Evolutionary conservation across 2,888 invertebrate species (phyloP).

Genomic region (Sepioteuthis lessoniana): DNA sequence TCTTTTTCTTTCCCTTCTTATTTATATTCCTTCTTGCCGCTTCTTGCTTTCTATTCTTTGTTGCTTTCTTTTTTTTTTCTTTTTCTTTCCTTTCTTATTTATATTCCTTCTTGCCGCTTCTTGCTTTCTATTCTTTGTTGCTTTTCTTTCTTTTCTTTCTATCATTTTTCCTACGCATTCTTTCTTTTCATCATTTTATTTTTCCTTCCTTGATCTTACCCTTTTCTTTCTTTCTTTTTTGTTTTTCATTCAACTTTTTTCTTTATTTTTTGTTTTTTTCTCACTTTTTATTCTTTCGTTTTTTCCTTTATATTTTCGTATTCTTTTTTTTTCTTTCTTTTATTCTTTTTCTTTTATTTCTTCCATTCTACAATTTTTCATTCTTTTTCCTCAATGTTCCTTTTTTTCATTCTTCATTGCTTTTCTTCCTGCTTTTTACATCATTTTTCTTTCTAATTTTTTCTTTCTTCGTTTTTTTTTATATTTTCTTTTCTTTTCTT

Average conservation of each 20-base stretch:
- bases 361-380: too few species aligned
- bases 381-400: too few species aligned
- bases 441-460: neutral
- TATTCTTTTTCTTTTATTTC: neutral
- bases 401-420: too few species aligned
- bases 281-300: neutral
- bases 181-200: neutral
- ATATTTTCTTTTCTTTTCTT: neutral
- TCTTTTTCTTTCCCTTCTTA: neutral
- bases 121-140: neutral
- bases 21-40: too few species aligned
- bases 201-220: neutral
- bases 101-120: neutral
- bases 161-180: neutral
- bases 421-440: too few species aligned
- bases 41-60: neutral
- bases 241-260: neutral
- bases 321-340: neutral
- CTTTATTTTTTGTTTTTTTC: neutral
- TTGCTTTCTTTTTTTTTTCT: neutral
- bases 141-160: neutral
- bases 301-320: neutral
- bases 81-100: neutral
- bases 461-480: neutral
- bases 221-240: neutral